phyloP scores from a whole-genome alignment of 1,140 invertebrate species.

The Drosophila pallidifrons region DNA sequence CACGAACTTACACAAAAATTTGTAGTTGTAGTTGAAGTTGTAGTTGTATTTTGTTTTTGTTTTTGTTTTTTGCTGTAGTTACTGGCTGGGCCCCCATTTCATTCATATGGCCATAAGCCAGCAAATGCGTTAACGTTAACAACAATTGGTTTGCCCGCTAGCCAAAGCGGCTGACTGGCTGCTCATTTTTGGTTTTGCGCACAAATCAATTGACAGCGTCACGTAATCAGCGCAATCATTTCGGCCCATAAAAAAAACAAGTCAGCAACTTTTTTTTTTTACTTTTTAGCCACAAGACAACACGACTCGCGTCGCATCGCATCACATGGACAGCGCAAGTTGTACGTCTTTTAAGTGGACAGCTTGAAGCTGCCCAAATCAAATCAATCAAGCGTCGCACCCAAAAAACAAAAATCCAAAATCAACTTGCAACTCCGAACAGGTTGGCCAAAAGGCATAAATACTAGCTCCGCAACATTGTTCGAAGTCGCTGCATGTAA shows the following conservation, averaged over 20 bases:
- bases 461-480: conserved; percentile 9
- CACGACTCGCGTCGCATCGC: conserved; percentile 21
- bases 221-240: conserved; percentile 81
- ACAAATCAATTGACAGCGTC: conserved; percentile 79
- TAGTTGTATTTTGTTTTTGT: conserved; percentile 7
- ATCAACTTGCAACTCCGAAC: conserved; percentile 40
- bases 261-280: conserved; percentile 37
- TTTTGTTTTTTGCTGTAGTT: conserved; percentile 22
- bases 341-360: conserved; percentile 36
- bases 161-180: conserved; percentile 13
- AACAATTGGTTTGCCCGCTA: conserved; percentile 44
- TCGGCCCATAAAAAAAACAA: conserved; percentile 41
- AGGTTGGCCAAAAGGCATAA: conserved; percentile 35
- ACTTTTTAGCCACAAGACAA: conserved; percentile 21
- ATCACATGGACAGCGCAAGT: not conserved
- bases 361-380: conserved; percentile 41
- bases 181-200: conserved; percentile 47
- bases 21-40: conserved; percentile 29
- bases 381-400: conserved; percentile 56
- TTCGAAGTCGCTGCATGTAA: conserved; percentile 36
- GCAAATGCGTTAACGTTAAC: conserved; percentile 49
- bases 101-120: conserved; percentile 61
- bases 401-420: conserved; percentile 33
- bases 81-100: conserved; percentile 64
- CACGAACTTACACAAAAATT: conserved; percentile 62